Base-by-base conservation (phyloP, 2,888 invertebrate species). In the Sialis lutaria region DNA sequence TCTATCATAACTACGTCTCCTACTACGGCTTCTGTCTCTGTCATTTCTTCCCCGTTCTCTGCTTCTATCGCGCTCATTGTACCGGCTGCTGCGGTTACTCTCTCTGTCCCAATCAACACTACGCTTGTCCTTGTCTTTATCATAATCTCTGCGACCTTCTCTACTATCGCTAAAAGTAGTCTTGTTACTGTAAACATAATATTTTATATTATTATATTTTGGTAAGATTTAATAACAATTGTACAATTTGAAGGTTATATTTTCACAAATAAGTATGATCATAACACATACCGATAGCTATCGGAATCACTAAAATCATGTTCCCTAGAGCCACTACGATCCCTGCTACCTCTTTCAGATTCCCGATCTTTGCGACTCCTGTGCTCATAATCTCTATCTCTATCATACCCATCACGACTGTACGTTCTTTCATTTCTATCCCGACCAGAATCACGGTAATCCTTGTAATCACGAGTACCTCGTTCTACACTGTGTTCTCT, bases 361-460 rank as follows among this genome's bases (percentile, higher is more conserved):
- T 51, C 65, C 63, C 65, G 63, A 64, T 48, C 64, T 53, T 32
- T 62, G 60, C 48, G 59, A 57, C 54, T 60, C 58, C 51, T 62
- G 55, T 33, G 63, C 61, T 48, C 58, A 48, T 62, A 55, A 40
- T 57, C 57, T 44, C 56, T 56, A 22, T 61, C n/a, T n/a, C 32
- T 10, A 6, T 49, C 64, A 53, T 63, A 61, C 49, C 62, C 62
- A 31, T 60, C 60, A 47, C 53, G 55, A 44, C 55, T 55, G 22
- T 35, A 31, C 1, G 31, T 45, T 42, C 32, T 40, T 12, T n/a
- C 50, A 40, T 50, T 47, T 35, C 50, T 39, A 32, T 50, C 50
- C 6, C 46, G 46, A 35, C 48, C 46, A 30, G 45, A 43, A 4
- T 45, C 45, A 13, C 50, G 34, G 22, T 49, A 44, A 10, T 44